Base-by-base conservation (phyloP, 1,140 invertebrate species). In the Lordiphosa stackelbergi region DNA sequence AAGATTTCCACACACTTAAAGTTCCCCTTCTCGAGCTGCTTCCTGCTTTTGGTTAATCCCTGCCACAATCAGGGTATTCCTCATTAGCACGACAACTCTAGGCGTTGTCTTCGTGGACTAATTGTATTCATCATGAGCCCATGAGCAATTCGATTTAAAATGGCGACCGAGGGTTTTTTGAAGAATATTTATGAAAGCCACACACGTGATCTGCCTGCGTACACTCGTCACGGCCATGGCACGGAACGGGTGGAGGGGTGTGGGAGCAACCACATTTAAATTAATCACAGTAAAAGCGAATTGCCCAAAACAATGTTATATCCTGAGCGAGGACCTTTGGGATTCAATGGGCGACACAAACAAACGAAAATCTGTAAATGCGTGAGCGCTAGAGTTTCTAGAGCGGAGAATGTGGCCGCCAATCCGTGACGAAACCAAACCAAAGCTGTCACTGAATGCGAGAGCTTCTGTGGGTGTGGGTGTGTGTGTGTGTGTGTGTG, bases 281-380 rank as follows among this genome's bases (percentile, higher is more conserved):
- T 83, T 81, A 81, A 81, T 81, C 77, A 81, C 77, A 77, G 77
- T 81, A 69, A 81, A 77, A 81, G 77, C 70, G 77, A 81, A 81
- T 81, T 81, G 72, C 77, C 77, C 77, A 83, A 81, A 83, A 81
- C 72, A 81, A 81, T 81, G 77, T 81, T 53, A 83, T 83, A 73
- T 83, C 73, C 64, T 73, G 58, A 69, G 69, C 53, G 56, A 59
- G 66, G 59, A 61, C 72, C 77, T 70, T 62, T 65, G 75, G 75
- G 75, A 63, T 47, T 41, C 31, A 35, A 54, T 51, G 41, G 35
- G 42, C 42, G 53, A 28, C 53, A 19, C 51, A 63, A 55, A 53
- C 63, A 73, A 79, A 83, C 71, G 70, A 45, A 79, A 79, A 79
- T 79, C 77, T 79, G 75, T 58, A 69, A 79, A 68, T 71, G 68